Base-by-base conservation (phyloP, 2,888 invertebrate species). In the Anoncus sp. region DNA sequence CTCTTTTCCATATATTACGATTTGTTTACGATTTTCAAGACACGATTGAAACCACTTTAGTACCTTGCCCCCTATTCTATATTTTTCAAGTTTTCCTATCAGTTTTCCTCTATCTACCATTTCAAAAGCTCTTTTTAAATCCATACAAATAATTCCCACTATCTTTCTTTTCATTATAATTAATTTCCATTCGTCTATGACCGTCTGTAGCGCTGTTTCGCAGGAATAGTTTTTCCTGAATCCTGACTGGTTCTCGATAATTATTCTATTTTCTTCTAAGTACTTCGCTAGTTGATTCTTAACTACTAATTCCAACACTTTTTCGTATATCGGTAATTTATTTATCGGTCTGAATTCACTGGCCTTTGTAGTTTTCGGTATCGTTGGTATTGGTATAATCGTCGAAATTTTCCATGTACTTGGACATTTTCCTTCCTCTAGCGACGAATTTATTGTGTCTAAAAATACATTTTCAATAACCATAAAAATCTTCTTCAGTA, bases 101-200 rank as follows among this genome's bases (percentile, higher is more conserved):
- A 77, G 16, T 24, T n/a, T 43, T 12, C 60, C 40, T 24, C 65
- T 62, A 3, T 63, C 31, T 3, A 31, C 7, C 7, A 76, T 51
- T 1, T 62, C 31, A 31, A 7, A 31, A 31, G 31, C 31, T 31
- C 31, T 6, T 31, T 31, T 31, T 7, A 77, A 53, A 10, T 77
- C 77, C 27, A 77, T 59, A 43, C 67, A 67, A 14, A 77, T 60
- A 16, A 67, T 63, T 24, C 66, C 67, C 4, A 69, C 57, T 3
- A 70, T 24, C 47, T 75, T 69, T 10, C 69, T 47, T 5, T 73
- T 51, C 16, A 57, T 73, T 1, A 71, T 62, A 0, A 27, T 9
- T 1, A 55, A 0, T 49, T 77, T 78, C 74, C 77, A 78, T 35
- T 69, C 74, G 27, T 62, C 53, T 6, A 78, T 20, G n/a, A 75